These are phyloP conservation scores for Sparus aurata DNA, from an alignment of 2,797 vertebrate species.

Conservation along the genomic window DNA sequence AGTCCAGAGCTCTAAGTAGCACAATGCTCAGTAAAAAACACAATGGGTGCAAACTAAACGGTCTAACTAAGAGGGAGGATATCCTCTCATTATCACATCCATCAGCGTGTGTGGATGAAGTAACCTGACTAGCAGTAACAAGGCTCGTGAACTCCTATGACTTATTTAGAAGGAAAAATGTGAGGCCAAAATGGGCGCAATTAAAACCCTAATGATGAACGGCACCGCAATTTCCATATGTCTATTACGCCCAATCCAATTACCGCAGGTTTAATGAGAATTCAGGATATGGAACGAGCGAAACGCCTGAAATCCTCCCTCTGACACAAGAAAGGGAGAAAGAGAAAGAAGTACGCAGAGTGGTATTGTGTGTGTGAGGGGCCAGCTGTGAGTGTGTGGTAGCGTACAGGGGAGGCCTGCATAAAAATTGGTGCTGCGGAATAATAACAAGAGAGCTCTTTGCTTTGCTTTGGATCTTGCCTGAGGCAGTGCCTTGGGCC, in stretches of 20 bases:
- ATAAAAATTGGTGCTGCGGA: slow-evolving; percentile 55
- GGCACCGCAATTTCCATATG: slow-evolving; percentile 88
- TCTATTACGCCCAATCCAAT: slow-evolving; percentile 84
- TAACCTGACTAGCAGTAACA: slow-evolving; percentile 54
- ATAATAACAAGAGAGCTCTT: slow-evolving; percentile 73
- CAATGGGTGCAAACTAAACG: slow-evolving; percentile 27
- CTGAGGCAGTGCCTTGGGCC: slow-evolving; percentile 76
- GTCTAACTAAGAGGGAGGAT: slow-evolving; percentile 15
- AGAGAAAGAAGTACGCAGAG: slow-evolving; percentile 41
- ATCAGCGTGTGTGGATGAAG: slow-evolving; percentile 29
- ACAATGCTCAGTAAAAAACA: background rate
- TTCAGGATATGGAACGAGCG: slow-evolving; percentile 72
- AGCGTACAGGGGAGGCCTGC: slow-evolving; percentile 52
- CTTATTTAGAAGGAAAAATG: slow-evolving; percentile 78
- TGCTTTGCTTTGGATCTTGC: slow-evolving; percentile 73
- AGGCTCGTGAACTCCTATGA: slow-evolving; percentile 60
- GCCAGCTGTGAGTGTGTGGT: slow-evolving; percentile 62
- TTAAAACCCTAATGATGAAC: slow-evolving; percentile 88
- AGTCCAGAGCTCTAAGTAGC: background rate
- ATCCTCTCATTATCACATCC: slow-evolving; percentile 46
- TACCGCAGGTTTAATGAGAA: slow-evolving; percentile 84
- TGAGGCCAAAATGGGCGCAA: slow-evolving; percentile 75
- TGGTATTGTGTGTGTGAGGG: slow-evolving; percentile 53
- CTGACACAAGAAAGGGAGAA: slow-evolving; percentile 17
- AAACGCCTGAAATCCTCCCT: slow-evolving; percentile 73